Percentiles rank a stretch among this genome's conserved stretches.
phyloP scores from a whole-genome alignment of 1,140 invertebrate genomes.

The Battus philenor region DNA sequence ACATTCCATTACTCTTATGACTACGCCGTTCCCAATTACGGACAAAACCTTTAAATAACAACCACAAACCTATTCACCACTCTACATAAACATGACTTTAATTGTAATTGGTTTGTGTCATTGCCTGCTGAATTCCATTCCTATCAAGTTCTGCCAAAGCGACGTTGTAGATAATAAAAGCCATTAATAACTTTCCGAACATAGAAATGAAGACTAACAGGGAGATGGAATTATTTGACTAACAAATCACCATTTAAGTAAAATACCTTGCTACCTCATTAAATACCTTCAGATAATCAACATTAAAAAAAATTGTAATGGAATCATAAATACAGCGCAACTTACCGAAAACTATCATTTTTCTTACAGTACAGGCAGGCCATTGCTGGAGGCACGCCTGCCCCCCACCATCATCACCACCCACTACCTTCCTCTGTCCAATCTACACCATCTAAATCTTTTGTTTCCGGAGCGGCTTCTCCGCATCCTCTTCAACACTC shows the following conservation, averaged over 20 bases:
- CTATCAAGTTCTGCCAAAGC: conserved; percentile 23
- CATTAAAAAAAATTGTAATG: not conserved
- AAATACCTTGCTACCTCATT: not conserved
- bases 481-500: conserved; percentile 62
- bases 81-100: too few species aligned
- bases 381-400: conserved; percentile 51
- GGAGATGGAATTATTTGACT: conserved; percentile 59
- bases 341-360: conserved; percentile 19
- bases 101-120: conserved; percentile 15
- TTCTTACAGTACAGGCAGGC: conserved; percentile 67
- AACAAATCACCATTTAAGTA: conserved; percentile 32
- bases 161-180: conserved; percentile 41
- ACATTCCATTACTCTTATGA: too few species aligned
- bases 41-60: not conserved
- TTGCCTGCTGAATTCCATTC: conserved; percentile 38
- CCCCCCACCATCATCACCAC: conserved; percentile 54
- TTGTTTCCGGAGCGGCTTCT: conserved; percentile 50
- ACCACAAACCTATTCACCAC: not conserved
- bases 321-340: not conserved
- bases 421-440: conserved; percentile 71
- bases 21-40: too few species aligned
- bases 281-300: conserved; percentile 4
- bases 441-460: conserved; percentile 79
- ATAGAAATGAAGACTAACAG: conserved; percentile 58
- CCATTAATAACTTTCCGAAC: conserved; percentile 65